These are phyloP conservation scores for Torymus texanus DNA, from an alignment of 2,888 invertebrate species.

Conservation along the genomic window DNA sequence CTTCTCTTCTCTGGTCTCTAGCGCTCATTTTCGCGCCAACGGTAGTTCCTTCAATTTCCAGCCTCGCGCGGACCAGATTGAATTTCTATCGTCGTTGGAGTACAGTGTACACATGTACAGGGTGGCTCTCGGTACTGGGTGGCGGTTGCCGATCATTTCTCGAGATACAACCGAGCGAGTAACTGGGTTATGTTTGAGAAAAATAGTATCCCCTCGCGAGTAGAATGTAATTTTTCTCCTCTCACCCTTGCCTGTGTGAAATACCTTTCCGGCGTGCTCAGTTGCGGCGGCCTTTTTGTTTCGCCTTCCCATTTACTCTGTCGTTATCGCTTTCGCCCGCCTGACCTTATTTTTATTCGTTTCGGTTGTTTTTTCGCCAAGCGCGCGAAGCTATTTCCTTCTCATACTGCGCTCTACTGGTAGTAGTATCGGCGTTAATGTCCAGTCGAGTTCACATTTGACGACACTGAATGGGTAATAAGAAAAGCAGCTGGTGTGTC, in stretches of 20 bases:
- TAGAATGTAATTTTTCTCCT: constrained; percentile 62
- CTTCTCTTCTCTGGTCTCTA: background rate
- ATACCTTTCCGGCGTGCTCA: background rate
- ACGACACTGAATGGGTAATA: constrained; percentile 6
- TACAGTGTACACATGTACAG: too few relatives aligned
- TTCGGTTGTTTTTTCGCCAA: background rate
- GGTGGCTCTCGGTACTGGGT: background rate
- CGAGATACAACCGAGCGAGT: constrained; percentile 63
- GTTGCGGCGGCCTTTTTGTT: constrained; percentile 1
- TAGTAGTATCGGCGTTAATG: too few relatives aligned
- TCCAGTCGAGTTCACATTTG: background rate
- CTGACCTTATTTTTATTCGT: constrained; percentile 36
- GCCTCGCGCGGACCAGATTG: constrained; percentile 69
- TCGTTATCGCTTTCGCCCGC: constrained; percentile 1
- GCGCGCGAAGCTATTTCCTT: background rate
- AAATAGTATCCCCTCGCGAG: constrained; percentile 60
- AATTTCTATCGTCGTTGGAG: constrained; percentile 68
- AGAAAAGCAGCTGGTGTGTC: background rate
- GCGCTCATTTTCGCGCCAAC: constrained; percentile 56
- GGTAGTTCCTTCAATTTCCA: constrained; percentile 70
- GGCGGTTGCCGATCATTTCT: constrained; percentile 67
- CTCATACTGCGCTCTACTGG: background rate
- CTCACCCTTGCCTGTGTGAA: background rate
- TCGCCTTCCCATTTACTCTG: constrained; percentile 4
- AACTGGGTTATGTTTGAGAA: constrained; percentile 69